phyloP scores from a whole-genome alignment of 2,888 invertebrate species.

The Drosophila pseudotalamancana region DNA sequence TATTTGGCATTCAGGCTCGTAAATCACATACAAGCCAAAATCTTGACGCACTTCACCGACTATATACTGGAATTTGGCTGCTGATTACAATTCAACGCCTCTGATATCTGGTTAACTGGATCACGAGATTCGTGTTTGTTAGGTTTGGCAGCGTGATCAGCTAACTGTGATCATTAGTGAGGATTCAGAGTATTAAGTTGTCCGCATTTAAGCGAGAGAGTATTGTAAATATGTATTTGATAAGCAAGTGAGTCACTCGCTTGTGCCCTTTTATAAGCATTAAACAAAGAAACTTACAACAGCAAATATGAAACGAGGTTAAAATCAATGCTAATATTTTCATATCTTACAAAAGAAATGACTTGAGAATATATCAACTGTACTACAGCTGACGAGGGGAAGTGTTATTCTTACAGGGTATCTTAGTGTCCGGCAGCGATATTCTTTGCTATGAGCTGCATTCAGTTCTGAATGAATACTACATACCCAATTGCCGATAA shows the following conservation, averaged over 20 bases:
- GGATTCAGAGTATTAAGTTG: slow-evolving; percentile 11
- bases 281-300: slow-evolving; percentile 11
- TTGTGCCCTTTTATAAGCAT: background rate
- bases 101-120: slow-evolving; percentile 13
- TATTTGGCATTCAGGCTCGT: slow-evolving; percentile 22
- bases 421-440: no score
- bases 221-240: slow-evolving; percentile 11
- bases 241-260: slow-evolving; percentile 48
- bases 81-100: slow-evolving; percentile 16
- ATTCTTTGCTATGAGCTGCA: no score
- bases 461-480: no score
- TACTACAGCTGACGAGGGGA: no score
- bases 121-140: background rate
- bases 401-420: no score
- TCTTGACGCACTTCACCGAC: slow-evolving; percentile 28
- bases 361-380: no score
- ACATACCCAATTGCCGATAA: no score
- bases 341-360: no score
- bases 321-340: background rate
- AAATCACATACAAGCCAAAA: slow-evolving; percentile 26
- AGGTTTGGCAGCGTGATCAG: slow-evolving; percentile 36
- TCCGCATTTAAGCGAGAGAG: slow-evolving; percentile 8
- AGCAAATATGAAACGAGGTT: background rate
- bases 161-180: slow-evolving; percentile 9
- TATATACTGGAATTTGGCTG: slow-evolving; percentile 7